A percentile compares a stretch with the other conserved stretches of the same genome.
These are phyloP conservation scores for Holothuria glaberrima DNA, from an alignment of 35 echinoderm and acorn worm genomes.

Conservation along the genomic window DNA sequence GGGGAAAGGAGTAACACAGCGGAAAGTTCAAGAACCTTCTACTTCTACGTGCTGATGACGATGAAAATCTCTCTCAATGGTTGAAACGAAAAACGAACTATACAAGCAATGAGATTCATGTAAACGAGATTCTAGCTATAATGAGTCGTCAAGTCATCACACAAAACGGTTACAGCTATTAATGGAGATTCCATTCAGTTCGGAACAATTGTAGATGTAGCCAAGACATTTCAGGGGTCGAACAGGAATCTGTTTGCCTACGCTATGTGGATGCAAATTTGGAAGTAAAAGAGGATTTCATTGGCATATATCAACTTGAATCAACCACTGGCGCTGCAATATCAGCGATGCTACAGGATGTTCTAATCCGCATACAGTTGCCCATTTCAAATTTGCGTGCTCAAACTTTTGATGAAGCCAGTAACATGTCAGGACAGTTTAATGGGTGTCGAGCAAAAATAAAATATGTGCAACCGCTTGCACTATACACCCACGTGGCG, in stretches of 20 bases:
- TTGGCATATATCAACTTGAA: not conserved
- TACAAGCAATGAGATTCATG: slow-evolving; percentile 33
- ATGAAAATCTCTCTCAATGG: slow-evolving; percentile 19
- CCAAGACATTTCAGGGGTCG: slow-evolving; percentile 29
- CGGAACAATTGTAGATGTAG: slow-evolving; percentile 27
- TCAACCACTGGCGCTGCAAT: not conserved
- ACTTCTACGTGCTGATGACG: slow-evolving; percentile 18
- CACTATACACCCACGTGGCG: slow-evolving; percentile 30
- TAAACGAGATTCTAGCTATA: slow-evolving; percentile 8
- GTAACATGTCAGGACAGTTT: slow-evolving; percentile 1
- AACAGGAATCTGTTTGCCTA: slow-evolving; percentile 31
- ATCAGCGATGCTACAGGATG: slow-evolving; percentile 29
- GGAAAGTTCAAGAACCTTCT: slow-evolving; percentile 35
- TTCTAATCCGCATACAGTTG: slow-evolving; percentile 17
- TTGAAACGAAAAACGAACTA: slow-evolving; percentile 29
- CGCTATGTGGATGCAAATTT: slow-evolving; percentile 25
- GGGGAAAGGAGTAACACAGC: not conserved
- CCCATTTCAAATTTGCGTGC: slow-evolving; percentile 1
- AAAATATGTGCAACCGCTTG: slow-evolving; percentile 19
- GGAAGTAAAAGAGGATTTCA: slow-evolving; percentile 27
- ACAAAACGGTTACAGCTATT: too few relatives aligned
- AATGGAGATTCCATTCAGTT: slow-evolving; percentile 36
- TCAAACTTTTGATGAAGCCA: not conserved
- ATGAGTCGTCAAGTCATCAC: not conserved
- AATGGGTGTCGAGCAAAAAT: slow-evolving; percentile 31